These are phyloP conservation scores for Calcarius ornatus DNA, from an alignment of 2,113 vertebrate genomes.

Conservation along the genomic window DNA sequence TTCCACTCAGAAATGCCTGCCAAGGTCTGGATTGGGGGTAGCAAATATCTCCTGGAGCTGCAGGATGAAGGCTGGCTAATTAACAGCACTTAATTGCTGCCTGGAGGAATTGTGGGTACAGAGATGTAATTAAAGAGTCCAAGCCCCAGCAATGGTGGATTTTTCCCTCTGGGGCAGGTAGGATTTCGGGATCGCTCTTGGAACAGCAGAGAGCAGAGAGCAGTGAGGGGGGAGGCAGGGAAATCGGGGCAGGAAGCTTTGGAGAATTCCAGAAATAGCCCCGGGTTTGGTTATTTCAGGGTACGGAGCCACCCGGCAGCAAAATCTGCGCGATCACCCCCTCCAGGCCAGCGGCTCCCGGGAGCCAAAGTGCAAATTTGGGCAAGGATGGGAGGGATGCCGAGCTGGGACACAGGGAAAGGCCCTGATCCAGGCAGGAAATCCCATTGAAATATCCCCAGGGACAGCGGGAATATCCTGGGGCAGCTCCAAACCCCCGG, in stretches of 20 bases:
- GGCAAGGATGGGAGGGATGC: constrained; percentile 33
- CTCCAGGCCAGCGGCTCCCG: too few species aligned
- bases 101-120: neutral
- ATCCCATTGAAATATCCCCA: neutral
- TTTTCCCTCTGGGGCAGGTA: neutral
- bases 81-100: neutral
- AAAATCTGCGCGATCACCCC: constrained; percentile 49
- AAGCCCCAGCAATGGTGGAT: accelerated
- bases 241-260: constrained; percentile 33
- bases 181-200: neutral
- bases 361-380: constrained; percentile 2
- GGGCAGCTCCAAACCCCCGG: neutral
- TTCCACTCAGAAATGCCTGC: neutral
- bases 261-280: constrained; percentile 18
- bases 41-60: neutral
- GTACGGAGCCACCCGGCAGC: constrained; percentile 22
- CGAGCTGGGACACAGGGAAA: neutral
- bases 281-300: constrained; percentile 32
- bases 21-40: neutral
- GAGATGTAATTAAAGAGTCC: neutral
- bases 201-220: neutral
- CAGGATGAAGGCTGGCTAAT: neutral
- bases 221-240: neutral
- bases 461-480: neutral
- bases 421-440: neutral